phyloP scores from a whole-genome alignment of 2,797 vertebrate genomes.

The Cossypha niveicapilla region DNA sequence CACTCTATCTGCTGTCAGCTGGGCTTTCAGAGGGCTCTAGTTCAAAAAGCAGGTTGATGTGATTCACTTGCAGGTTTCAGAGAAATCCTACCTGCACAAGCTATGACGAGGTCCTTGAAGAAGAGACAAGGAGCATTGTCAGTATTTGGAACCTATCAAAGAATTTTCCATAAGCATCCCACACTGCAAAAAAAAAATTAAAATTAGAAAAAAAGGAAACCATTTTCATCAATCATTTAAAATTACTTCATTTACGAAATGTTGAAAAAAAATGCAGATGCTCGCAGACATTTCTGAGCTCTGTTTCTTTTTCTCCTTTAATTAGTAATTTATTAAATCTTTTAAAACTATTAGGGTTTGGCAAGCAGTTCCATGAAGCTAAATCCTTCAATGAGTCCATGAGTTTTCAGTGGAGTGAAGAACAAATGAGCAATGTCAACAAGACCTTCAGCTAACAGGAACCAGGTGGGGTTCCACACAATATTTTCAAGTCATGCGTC shows the following conservation, averaged over 20 bases:
- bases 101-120: not conserved
- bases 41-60: not conserved
- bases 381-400: not conserved
- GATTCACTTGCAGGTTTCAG: not conserved
- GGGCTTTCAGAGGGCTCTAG: not conserved
- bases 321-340: not conserved
- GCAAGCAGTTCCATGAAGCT: not conserved
- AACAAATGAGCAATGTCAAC: not conserved
- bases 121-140: not conserved
- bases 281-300: not conserved
- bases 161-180: not conserved
- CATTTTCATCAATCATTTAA: not conserved
- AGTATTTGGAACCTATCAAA: not conserved
- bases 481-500: not conserved
- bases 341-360: not conserved
- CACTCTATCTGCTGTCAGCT: not conserved
- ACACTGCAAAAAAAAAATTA: not conserved
- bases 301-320: not conserved
- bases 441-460: conserved; percentile 1
- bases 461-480: conserved; percentile 13
- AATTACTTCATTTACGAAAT: not conserved
- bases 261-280: not conserved
- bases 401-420: not conserved
- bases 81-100: not conserved
- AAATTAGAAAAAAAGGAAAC: not conserved